Evolutionary conservation across 64 coral and sea anemone genomes (phyloP), one percentile per base, ranked within the genome.

Genomic region (Actinia tenebrosa): DNA sequence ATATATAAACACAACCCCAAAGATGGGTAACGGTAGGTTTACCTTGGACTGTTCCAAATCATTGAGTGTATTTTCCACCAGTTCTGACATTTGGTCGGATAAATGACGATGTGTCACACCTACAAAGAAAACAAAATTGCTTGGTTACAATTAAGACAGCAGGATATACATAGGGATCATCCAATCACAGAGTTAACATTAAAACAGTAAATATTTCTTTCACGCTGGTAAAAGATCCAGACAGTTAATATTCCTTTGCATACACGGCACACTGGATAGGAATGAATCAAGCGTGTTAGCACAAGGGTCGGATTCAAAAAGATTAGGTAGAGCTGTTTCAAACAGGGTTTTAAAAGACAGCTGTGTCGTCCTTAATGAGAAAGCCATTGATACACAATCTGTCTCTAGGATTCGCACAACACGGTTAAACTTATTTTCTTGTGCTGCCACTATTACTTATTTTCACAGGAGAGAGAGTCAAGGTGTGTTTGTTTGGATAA

Each of bases 1-100:
- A 8, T 5, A 50, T 8, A 50, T 8, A 50, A 4, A 8, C 47
- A 50, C 47, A 50, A 50, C 47, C 7, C 47, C 47, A 50, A 50
- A 30, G 9, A 14, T 25, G 42, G 10, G 27, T 42, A 42, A 75
- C 1, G n/a, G 19, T 6, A 14, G 5, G 10, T 42, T 14, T 89
- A 98, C 95, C 79, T 98, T 94, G 4, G 95, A 98, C 80, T 98
- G 95, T 60, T 98, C 86, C 83, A 98, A 64, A 71, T 98, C 95
- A 69, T 91, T 98, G n/a, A 98, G 89, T 0, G 95, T 98, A 87
- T 98, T 94, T 84, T 98, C 95, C 16, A 98, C 95, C 78, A 98
- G 89, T 64, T 98, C 95, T 25, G 95, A 98, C 95, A 98, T 98
- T 66, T 98, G 95, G 87, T 98, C 95, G 43, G 95, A 98, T 7